Percentiles rank a stretch among this genome's conserved stretches.
phyloP scores from a whole-genome alignment of 2,888 invertebrate species.

The Conchocele bisecta region DNA sequence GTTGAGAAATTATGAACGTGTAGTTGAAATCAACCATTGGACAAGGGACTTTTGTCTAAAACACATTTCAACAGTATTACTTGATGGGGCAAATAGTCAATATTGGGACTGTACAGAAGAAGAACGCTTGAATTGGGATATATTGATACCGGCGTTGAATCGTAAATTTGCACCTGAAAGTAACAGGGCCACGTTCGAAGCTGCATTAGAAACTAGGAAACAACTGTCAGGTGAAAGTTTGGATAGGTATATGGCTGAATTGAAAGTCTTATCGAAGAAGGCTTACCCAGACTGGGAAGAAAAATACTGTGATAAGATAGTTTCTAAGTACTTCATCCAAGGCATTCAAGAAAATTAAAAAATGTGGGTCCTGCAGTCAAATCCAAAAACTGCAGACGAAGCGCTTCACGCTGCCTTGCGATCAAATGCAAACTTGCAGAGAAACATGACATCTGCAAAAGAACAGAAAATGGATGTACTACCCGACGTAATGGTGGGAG shows the following conservation, averaged over 20 bases:
- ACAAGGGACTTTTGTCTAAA: no score
- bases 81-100: no score
- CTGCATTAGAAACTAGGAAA: not conserved
- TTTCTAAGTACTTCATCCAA: slow-evolving; percentile 3
- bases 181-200: no score
- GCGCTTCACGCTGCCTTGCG: slow-evolving; percentile 6
- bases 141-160: no score
- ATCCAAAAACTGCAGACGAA: slow-evolving; percentile 6
- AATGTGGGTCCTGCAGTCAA: slow-evolving; percentile 12
- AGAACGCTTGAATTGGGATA: no score
- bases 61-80: no score
- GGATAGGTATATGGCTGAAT: slow-evolving; percentile 1
- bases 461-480: not conserved
- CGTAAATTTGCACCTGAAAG: no score
- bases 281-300: slow-evolving; percentile 7
- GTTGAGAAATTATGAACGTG: no score
- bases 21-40: no score
- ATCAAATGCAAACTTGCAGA: slow-evolving; percentile 4
- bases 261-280: not conserved
- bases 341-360: not conserved
- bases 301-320: not conserved
- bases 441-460: no score
- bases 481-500: not conserved
- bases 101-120: no score
- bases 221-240: not conserved